Evolutionary conservation across 2,113 vertebrate species (phyloP).

Genomic region (Mobula hypostoma): DNA sequence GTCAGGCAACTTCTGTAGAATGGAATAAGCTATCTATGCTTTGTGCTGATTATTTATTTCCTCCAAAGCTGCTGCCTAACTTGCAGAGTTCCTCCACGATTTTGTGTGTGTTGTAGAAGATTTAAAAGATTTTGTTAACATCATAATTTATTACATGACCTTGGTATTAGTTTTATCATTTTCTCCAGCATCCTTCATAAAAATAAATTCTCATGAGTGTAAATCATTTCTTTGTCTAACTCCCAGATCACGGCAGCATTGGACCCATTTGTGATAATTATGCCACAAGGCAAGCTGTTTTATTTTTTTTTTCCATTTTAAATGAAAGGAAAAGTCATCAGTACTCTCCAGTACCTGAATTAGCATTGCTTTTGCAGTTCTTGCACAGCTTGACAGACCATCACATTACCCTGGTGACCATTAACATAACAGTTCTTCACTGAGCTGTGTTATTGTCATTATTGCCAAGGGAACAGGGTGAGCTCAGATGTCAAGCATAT

Average conservation of each 20-base stretch:
- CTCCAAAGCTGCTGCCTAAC: too few relatives aligned
- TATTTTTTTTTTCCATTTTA: neutral
- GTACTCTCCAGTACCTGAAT: neutral
- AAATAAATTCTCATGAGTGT: neutral
- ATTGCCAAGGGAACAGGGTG: neutral
- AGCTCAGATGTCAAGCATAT: neutral
- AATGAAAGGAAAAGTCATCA: neutral
- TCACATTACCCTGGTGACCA: neutral
- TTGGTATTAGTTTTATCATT: neutral
- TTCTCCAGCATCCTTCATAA: neutral
- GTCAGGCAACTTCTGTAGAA: too few relatives aligned
- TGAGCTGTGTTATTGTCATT: conserved; percentile 3
- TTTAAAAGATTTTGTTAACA: too few relatives aligned
- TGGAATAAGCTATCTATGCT: too few relatives aligned
- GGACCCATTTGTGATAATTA: too few relatives aligned
- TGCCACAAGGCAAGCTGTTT: neutral
- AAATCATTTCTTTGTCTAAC: neutral
- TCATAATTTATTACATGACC: neutral
- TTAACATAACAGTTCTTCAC: neutral
- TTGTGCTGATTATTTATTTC: too few relatives aligned
- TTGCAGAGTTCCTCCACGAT: too few relatives aligned
- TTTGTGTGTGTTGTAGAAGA: too few relatives aligned
- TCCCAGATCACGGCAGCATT: neutral
- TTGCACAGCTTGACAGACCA: neutral
- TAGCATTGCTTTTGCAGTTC: neutral